A percentile compares a stretch with the other conserved stretches of the same genome.
phyloP scores from a whole-genome alignment of 2,888 invertebrate genomes.

The Sinodicranocentrus sp. region DNA sequence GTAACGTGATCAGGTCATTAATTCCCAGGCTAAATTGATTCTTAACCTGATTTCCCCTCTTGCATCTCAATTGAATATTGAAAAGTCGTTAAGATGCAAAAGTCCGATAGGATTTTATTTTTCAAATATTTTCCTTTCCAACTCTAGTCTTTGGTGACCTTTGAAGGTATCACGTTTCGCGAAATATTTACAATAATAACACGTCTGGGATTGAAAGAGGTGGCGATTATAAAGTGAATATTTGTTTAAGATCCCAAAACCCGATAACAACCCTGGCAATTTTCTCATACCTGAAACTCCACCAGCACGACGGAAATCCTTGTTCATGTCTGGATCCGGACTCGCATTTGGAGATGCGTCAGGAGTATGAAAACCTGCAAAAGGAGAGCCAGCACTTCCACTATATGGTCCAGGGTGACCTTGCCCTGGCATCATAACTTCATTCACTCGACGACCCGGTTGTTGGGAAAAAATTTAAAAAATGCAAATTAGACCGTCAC shows the following conservation, averaged over 20 bases:
- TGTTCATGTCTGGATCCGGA: constrained; percentile 82
- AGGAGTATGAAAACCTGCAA: constrained; percentile 84
- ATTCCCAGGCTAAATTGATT: constrained; percentile 57
- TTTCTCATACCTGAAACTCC: constrained; percentile 46
- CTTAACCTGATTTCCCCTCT: constrained; percentile 60
- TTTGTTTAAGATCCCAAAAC: constrained; percentile 37
- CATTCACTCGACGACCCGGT: constrained; percentile 80
- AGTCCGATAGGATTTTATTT: too few species aligned
- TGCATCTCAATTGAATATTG: constrained; percentile 36
- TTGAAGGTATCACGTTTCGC: constrained; percentile 59
- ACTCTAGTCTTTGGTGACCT: background rate
- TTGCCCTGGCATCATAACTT: constrained; percentile 82
- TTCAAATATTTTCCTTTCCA: too few species aligned
- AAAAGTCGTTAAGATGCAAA: constrained; percentile 56
- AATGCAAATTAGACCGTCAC: background rate
- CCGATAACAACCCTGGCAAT: background rate
- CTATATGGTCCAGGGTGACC: constrained; percentile 80
- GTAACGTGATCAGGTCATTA: constrained; percentile 59
- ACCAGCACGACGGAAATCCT: constrained; percentile 73
- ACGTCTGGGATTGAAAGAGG: background rate
- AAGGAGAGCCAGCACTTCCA: constrained; percentile 63
- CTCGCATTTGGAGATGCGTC: constrained; percentile 91
- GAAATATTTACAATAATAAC: too few species aligned
- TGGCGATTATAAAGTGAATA: constrained; percentile 49
- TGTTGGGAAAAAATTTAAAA: too few species aligned